Base-by-base conservation (phyloP, 2,888 invertebrate species). In the Ochropacha duplaris region DNA sequence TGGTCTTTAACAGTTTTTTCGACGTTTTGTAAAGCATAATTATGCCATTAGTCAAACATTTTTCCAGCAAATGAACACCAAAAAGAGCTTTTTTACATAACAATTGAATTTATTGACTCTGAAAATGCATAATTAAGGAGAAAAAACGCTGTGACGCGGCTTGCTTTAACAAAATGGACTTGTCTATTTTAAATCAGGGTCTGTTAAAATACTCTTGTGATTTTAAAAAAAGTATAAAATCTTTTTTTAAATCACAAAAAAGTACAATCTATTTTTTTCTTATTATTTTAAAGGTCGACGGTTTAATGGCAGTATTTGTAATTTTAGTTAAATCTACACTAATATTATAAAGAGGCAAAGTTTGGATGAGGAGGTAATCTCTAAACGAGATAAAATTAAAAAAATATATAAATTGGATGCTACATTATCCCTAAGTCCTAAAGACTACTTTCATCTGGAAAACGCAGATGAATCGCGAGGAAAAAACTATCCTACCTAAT, bases 111-210 rank as follows among this genome's bases (percentile, higher is more conserved):
- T n/a, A 50, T 24, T n/a, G 24, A 24, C 50, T 24, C 26, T 26
- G n/a, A n/a, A 50, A 50, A 50, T 50, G 50, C 26, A 50, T 50
- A 50, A 50, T 50, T 50, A 26, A 50, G 22, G 19, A 19, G 44
- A 44, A 44, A 39, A 44, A 44, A 19, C 44, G 44, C 44, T 19
- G 44, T 19, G 16, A 16, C 9, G n/a, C 31, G 31, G 31, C 31
- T n/a, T 5, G 44, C 44, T 39, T 16, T 16, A 4, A 36, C 36
- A 36, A 36, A 36, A 14, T 16, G 39, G 8, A 39, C 16, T 19
- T 44, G 44, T 19, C 19, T 14, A 5, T 44, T 19, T 44, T 44
- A 44, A 44, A 44, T 44, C 9, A 44, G 16, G 44, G 19, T 19
- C 6, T 44, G 44, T 44, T 44, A 19, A 44, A 44, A 44, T 44